Evolutionary conservation across 2,797 vertebrate genomes (phyloP).

Genomic region (Melanitta fusca): DNA sequence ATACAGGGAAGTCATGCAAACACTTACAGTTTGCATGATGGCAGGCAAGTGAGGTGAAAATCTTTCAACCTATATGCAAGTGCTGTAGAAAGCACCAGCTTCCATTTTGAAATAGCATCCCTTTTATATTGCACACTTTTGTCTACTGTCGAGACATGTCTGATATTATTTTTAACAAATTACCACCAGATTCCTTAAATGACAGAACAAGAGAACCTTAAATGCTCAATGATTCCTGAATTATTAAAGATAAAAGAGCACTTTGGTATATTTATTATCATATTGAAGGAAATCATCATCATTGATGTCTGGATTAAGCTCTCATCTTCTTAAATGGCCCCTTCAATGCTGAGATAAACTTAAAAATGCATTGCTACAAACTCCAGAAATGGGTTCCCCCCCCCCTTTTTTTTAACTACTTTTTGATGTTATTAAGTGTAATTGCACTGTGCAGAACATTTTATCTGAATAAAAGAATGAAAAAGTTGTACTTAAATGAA

Average conservation of each 20-base stretch:
- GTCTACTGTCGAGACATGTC: neutral
- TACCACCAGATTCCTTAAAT: conserved; percentile 70
- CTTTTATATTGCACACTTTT: neutral
- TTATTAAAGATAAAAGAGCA: conserved; percentile 81
- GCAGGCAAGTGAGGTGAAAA: neutral
- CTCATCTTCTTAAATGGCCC: conserved; percentile 67
- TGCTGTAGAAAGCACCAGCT: neutral
- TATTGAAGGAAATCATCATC: conserved; percentile 65
- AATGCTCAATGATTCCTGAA: conserved; percentile 74
- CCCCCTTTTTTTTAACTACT: neutral
- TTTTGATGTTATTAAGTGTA: neutral
- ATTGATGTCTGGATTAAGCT: conserved; percentile 68
- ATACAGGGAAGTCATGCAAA: neutral
- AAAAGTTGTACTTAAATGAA: neutral
- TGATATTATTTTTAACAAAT: conserved; percentile 66
- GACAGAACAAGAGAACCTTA: conserved; percentile 73
- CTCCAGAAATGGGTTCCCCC: neutral
- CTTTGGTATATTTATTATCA: conserved; percentile 76
- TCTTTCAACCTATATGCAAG: neutral
- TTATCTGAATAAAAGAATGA: neutral
- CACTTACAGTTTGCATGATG: neutral
- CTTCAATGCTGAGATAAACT: conserved; percentile 42
- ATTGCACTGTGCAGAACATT: neutral
- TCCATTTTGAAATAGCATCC: neutral
- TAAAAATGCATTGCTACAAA: conserved; percentile 59